Percentiles rank a stretch among this genome's conserved stretches.
Evolutionary conservation across 2,113 vertebrate genomes (phyloP).

Genomic region (Poecilia latipinna): DNA sequence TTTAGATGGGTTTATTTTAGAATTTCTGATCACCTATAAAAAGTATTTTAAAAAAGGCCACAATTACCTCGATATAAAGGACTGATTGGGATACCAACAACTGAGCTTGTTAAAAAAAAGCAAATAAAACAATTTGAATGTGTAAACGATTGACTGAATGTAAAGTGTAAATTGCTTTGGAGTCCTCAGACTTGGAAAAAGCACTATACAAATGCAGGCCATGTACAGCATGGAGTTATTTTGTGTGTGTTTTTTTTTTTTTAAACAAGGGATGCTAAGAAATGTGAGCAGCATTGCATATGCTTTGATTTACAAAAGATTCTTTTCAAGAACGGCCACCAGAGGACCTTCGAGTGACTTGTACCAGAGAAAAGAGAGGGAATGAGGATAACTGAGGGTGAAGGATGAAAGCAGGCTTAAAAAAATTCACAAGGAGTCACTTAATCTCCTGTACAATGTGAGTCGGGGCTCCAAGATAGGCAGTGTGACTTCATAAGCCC

Average conservation of each 20-base stretch:
- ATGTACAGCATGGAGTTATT: not conserved
- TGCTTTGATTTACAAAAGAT: not conserved
- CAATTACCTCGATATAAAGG: too few species aligned
- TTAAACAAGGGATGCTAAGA: not conserved
- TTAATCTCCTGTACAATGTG: slow-evolving; percentile 73
- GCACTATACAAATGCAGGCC: too few species aligned
- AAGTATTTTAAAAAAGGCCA: too few species aligned
- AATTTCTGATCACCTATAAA: too few species aligned
- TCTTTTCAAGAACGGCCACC: not conserved
- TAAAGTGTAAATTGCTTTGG: too few species aligned
- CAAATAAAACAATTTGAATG: too few species aligned
- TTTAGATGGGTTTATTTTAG: too few species aligned
- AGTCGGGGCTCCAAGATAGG: slow-evolving; percentile 46
- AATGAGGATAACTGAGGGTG: slow-evolving; percentile 17
- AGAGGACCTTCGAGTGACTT: slow-evolving; percentile 7
- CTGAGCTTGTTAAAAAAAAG: not conserved
- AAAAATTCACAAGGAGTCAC: slow-evolving; percentile 52
- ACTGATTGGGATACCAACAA: not conserved
- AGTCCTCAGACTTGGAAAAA: too few species aligned
- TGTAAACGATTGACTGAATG: too few species aligned
- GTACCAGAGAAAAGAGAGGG: not conserved
- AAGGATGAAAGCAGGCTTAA: slow-evolving; percentile 48
- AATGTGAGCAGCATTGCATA: not conserved
- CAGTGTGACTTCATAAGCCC: slow-evolving; percentile 69
- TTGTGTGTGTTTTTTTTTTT: not conserved